Conservation (phyloP, 2,888 invertebrate genomes). For the Cephus runcator region DNA sequence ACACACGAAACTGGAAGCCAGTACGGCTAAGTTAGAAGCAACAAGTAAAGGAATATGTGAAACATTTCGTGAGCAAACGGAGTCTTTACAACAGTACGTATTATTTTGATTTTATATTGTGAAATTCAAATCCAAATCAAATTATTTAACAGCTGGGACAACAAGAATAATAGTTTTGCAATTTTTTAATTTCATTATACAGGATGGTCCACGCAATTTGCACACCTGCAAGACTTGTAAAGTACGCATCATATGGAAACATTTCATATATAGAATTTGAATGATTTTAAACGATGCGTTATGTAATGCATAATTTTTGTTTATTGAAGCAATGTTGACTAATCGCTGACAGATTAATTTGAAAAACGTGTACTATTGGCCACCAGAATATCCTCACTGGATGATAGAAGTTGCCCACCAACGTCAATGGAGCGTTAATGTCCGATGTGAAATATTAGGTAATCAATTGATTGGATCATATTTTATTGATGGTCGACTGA, state of each 20-base stretch:
- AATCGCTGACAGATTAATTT: constrained; percentile 4
- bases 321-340: no score
- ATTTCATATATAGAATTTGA: no score
- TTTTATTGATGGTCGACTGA: constrained; percentile 7
- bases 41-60: constrained; percentile 40
- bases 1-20: constrained; percentile 36
- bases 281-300: no score
- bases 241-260: no score
- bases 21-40: constrained; percentile 35
- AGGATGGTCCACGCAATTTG: no score
- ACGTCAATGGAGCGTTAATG: constrained; percentile 14
- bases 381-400: constrained; percentile 7
- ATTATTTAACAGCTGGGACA: no score
- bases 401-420: constrained; percentile 14
- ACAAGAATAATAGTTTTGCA: no score
- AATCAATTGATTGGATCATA: constrained; percentile 10
- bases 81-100: constrained; percentile 41
- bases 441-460: constrained; percentile 11
- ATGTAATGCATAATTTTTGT: no score
- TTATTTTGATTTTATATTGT: neutral
- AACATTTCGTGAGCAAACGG: constrained; percentile 35
- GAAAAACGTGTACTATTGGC: constrained; percentile 13
- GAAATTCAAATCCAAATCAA: no score
- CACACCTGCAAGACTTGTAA: no score
- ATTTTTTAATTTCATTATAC: no score